Evolutionary conservation across 53 echinoderm and acorn worm genomes (phyloP).

Genomic region (Paelopatides confundens): DNA sequence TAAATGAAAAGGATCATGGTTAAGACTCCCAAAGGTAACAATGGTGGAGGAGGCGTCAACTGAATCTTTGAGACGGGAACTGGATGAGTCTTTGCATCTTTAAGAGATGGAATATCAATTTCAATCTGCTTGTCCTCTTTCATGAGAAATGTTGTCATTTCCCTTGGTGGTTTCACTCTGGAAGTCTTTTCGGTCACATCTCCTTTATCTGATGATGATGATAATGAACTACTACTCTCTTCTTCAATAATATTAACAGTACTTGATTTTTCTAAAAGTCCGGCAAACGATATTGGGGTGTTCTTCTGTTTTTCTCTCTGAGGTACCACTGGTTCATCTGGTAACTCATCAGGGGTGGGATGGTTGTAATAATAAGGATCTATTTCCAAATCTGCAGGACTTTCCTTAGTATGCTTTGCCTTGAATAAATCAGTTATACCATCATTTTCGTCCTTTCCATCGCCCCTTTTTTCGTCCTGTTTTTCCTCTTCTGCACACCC

Average conservation of each 20-base stretch:
- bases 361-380: slow-evolving; percentile 84
- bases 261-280: slow-evolving; percentile 64
- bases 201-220: slow-evolving; percentile 17
- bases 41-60: slow-evolving; percentile 36
- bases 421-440: slow-evolving; percentile 33
- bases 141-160: neutral
- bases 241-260: neutral
- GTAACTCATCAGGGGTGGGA: slow-evolving; percentile 88
- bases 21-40: slow-evolving; percentile 52
- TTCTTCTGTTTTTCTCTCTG: neutral
- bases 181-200: neutral
- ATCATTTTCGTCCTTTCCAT: slow-evolving; percentile 28
- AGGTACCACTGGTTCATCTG: slow-evolving; percentile 68
- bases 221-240: neutral
- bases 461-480: slow-evolving; percentile 24
- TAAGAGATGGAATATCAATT: neutral
- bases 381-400: slow-evolving; percentile 59
- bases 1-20: slow-evolving; percentile 72
- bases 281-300: slow-evolving; percentile 70
- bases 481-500: slow-evolving; percentile 58
- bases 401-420: slow-evolving; percentile 15
- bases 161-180: slow-evolving; percentile 1
- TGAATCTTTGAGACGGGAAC: neutral
- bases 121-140: neutral
- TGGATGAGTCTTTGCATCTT: neutral